phyloP scores from a whole-genome alignment of 2,797 vertebrate species.

The Heliangelus exortis region DNA sequence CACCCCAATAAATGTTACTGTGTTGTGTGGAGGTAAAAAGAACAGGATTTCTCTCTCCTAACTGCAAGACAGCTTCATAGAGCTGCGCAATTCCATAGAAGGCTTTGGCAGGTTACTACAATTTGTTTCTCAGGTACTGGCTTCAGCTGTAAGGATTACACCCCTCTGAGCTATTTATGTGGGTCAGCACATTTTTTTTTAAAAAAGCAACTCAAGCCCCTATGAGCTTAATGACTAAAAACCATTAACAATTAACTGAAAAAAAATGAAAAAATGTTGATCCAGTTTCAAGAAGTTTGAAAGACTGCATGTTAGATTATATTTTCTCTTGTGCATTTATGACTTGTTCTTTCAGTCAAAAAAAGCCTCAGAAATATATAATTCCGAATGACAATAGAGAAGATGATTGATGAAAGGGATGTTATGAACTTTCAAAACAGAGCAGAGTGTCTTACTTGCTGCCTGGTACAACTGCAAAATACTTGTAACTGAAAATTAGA shows the following conservation, averaged over 20 bases:
- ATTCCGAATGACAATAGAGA: neutral
- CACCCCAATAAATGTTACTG: neutral
- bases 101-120: neutral
- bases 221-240: neutral
- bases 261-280: neutral
- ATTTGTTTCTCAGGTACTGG: neutral
- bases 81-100: neutral
- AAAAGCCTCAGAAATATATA: neutral
- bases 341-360: neutral
- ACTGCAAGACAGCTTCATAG: neutral
- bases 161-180: neutral
- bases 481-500: neutral
- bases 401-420: neutral
- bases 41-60: neutral
- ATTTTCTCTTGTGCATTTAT: neutral
- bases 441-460: neutral
- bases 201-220: neutral
- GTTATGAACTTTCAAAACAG: neutral
- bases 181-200: neutral
- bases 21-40: neutral
- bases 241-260: neutral
- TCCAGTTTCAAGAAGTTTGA: neutral
- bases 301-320: accelerated
- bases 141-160: neutral
- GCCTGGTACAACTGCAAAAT: neutral